These are phyloP conservation scores for Amazonetta brasiliensis DNA, from an alignment of 2,797 vertebrate species.

Conservation along the genomic window DNA sequence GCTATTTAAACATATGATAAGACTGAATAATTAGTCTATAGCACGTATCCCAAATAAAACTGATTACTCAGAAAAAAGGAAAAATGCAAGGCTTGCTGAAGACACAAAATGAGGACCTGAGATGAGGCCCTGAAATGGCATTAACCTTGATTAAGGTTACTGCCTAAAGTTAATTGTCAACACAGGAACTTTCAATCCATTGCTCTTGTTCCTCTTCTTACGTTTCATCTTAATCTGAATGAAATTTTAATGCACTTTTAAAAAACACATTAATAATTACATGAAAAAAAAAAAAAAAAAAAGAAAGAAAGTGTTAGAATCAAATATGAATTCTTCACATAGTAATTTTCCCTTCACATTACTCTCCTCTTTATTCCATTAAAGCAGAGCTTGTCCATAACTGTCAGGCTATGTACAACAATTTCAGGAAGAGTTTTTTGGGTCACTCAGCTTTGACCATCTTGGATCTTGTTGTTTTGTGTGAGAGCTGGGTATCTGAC, in stretches of 20 bases:
- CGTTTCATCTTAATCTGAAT: conserved; percentile 54
- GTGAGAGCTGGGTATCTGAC: conserved; percentile 45
- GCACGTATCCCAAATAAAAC: conserved; percentile 5
- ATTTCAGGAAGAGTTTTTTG: conserved; percentile 39
- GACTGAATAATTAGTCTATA: conserved; percentile 62
- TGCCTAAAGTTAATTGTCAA: conserved; percentile 35
- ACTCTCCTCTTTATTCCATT: conserved; percentile 43
- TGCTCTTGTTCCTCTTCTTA: conserved; percentile 42
- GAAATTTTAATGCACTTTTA: conserved; percentile 52
- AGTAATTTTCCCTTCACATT: conserved; percentile 58
- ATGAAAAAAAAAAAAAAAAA: background rate
- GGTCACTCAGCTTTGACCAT: conserved; percentile 61
- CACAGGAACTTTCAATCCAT: conserved; percentile 10
- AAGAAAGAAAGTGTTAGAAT: background rate
- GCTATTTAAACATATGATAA: conserved; percentile 68
- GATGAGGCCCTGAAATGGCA: conserved; percentile 36
- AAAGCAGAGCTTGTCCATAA: conserved; percentile 20
- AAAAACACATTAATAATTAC: conserved; percentile 12
- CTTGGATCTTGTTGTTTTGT: conserved; percentile 34
- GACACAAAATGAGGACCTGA: conserved; percentile 19
- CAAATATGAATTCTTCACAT: background rate
- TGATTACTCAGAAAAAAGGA: background rate
- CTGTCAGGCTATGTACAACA: conserved; percentile 32
- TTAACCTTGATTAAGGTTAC: conserved; percentile 67
- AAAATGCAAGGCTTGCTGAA: conserved; percentile 32